phyloP scores from a whole-genome alignment of 2,797 vertebrate genomes.

The Spinus olivaceus region DNA sequence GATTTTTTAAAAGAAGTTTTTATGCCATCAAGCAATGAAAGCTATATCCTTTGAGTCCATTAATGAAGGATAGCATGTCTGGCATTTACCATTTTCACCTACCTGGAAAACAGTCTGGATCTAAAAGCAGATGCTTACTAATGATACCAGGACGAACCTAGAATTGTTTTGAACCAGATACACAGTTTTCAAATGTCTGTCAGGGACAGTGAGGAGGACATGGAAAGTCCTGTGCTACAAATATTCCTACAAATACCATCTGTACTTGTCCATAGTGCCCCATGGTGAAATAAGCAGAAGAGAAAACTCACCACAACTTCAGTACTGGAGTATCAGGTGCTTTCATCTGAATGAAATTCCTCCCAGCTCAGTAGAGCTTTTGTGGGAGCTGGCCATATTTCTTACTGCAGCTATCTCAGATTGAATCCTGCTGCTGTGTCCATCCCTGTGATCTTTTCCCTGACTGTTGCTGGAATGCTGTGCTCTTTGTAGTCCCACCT shows the following conservation, averaged over 20 bases:
- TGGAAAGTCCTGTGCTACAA: background rate
- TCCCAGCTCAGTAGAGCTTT: no score
- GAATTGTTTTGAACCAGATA: background rate
- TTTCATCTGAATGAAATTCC: background rate
- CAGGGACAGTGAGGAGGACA: background rate
- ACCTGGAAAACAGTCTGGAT: background rate
- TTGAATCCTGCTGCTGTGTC: background rate
- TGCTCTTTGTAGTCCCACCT: background rate
- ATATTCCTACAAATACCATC: background rate
- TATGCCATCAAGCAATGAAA: background rate
- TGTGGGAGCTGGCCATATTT: background rate
- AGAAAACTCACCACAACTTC: background rate
- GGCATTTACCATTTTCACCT: background rate
- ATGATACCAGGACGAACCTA: background rate
- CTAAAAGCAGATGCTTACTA: background rate
- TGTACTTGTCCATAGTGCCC: background rate
- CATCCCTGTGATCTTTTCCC: background rate
- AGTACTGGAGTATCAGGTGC: fast-evolving
- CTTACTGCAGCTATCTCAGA: background rate
- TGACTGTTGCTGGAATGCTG: background rate
- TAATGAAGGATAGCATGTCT: background rate
- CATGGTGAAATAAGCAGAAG: background rate
- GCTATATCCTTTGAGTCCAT: background rate
- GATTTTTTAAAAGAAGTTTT: background rate
- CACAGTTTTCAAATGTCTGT: background rate